Evolutionary conservation across 2,888 invertebrate species (phyloP), one percentile per base, ranked within the genome.

Genomic region (Drepanosiphum platanoidis): DNA sequence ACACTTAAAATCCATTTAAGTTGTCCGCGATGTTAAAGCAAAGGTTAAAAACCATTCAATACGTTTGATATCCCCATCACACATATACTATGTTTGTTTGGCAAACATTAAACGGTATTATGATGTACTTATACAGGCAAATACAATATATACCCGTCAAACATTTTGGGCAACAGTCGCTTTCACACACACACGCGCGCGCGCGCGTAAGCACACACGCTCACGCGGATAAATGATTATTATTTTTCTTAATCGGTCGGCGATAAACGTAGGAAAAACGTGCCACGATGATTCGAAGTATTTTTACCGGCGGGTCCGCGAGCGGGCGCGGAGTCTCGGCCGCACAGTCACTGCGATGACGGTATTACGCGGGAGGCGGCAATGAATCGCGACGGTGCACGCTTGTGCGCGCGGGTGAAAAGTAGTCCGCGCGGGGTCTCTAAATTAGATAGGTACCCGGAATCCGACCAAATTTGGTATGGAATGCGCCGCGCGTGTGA

Each of bases 401-500:
- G n/a, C 5, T 30, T 27, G 36, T 36, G 70, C 58, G 71, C 22
- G 58, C 39, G 15, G 71, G 30, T 39, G 39, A 71, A 81, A 61
- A 30, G 81, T 71, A 81, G 81, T 81, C 32, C 39, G 11, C 58
- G 30, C 58, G 30, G 71, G 39, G 52, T 61, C 39, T 61, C 39
- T 39, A 71, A 71, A 79, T 64, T 18, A 34, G n/a, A 13, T 27
- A 34, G n/a, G 9, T 27, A 77, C 39, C 27, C 1, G 36, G 39
- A 61, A 81, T 71, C 58, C 58, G 13, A 71, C 81, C 71, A 22
- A 81, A 81, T 58, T 81, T 71, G 71, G 71, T 30, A 39, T 71
- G 70, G 71, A 81, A 81, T 27, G 8, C 30, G 22, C 30, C 36
- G n/a, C 30, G 64, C 22, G 64, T 42, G 22, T 39, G 42, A 64